Conservation (phyloP, 2,797 vertebrate genomes). For the Danio tinwini region DNA sequence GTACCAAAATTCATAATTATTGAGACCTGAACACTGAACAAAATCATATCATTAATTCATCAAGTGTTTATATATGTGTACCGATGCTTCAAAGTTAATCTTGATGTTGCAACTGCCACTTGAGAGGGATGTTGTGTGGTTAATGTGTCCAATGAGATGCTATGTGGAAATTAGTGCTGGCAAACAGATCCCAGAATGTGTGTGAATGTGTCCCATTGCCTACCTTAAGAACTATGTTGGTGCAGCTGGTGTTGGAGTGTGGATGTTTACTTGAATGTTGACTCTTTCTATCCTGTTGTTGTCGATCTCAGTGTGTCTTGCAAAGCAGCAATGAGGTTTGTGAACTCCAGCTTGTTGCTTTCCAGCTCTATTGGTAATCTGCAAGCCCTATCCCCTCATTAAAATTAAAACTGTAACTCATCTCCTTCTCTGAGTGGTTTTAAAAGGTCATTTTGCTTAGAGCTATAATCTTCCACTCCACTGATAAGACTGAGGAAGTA, state of each 20-base stretch:
- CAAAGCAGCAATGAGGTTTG: neutral
- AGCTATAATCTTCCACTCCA: neutral
- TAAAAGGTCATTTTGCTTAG: neutral
- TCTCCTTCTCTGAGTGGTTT: conserved; percentile 9
- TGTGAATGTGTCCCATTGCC: conserved; percentile 40
- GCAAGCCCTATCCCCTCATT: neutral
- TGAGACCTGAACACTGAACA: conserved; percentile 56
- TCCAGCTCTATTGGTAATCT: neutral
- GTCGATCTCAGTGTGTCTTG: neutral
- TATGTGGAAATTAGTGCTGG: conserved; percentile 52
- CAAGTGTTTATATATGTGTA: neutral
- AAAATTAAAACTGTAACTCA: conserved; percentile 18
- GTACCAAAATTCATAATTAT: neutral
- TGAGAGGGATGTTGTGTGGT: conserved; percentile 56
- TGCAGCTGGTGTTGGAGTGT: conserved; percentile 27
- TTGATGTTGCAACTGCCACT: neutral
- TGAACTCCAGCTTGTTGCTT: neutral
- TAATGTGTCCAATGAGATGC: conserved; percentile 54
- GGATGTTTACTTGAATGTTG: conserved; percentile 21
- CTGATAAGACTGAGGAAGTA: conserved; percentile 12
- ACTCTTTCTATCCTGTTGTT: neutral
- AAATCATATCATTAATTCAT: neutral
- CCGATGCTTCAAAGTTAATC: neutral
- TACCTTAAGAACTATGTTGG: neutral
- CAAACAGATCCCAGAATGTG: conserved; percentile 47